These are phyloP conservation scores for Daphoenositta chrysoptera DNA, from an alignment of 2,113 vertebrate species.

Conservation along the genomic window DNA sequence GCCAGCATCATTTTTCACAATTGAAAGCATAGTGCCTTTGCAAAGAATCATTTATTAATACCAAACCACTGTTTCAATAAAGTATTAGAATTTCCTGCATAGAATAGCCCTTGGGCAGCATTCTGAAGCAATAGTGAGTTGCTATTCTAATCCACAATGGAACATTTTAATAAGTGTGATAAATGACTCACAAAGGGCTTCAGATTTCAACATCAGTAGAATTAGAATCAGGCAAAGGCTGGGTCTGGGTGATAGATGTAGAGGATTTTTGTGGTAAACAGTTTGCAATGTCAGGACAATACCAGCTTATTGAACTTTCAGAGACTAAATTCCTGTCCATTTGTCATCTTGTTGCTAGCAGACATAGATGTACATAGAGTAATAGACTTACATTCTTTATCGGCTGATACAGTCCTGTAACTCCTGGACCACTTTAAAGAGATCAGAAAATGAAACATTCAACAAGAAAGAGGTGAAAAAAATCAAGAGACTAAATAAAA, in stretches of 20 bases:
- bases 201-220: slow-evolving; percentile 72
- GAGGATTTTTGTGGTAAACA: slow-evolving; percentile 69
- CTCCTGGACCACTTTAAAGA: not conserved
- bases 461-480: not conserved
- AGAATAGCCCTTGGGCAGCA: slow-evolving; percentile 70
- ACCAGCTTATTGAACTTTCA: slow-evolving; percentile 67
- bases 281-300: slow-evolving; percentile 67
- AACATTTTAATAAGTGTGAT: slow-evolving; percentile 89
- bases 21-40: slow-evolving; percentile 52
- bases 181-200: slow-evolving; percentile 79
- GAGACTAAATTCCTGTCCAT: slow-evolving; percentile 63
- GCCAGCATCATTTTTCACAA: slow-evolving; percentile 61
- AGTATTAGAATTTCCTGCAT: slow-evolving; percentile 80
- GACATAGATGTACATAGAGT: slow-evolving; percentile 43
- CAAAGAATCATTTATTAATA: slow-evolving; percentile 69
- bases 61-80: slow-evolving; percentile 70
- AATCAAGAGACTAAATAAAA: not conserved
- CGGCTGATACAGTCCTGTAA: slow-evolving; percentile 27
- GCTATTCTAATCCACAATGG: slow-evolving; percentile 82
- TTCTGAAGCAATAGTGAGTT: slow-evolving; percentile 82
- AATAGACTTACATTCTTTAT: slow-evolving; percentile 46
- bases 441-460: not conserved
- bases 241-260: slow-evolving; percentile 71
- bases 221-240: slow-evolving; percentile 61
- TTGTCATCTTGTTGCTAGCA: slow-evolving; percentile 64